A percentile compares a stretch with the other conserved stretches of the same genome.
phyloP scores from a whole-genome alignment of 2,888 invertebrate species.

The Caenorhabditis uteleia region DNA sequence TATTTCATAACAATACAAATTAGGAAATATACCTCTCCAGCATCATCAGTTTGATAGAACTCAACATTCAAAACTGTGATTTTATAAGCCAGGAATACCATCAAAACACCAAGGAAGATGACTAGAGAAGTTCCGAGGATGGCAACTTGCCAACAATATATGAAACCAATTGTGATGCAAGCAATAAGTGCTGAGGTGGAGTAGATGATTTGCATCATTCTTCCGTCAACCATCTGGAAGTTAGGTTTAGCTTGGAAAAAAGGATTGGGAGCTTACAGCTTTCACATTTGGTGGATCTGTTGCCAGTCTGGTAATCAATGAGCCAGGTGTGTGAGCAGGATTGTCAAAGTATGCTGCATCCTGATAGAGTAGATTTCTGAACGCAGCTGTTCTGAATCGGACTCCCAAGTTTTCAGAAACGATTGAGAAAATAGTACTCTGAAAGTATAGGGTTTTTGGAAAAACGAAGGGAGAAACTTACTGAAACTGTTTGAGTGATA shows the following conservation, averaged over 20 bases:
- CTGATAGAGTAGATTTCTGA: slow-evolving; percentile 69
- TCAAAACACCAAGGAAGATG: slow-evolving; percentile 67
- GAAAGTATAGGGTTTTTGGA: slow-evolving; percentile 3
- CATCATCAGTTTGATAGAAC: slow-evolving; percentile 70
- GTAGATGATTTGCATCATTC: slow-evolving; percentile 70
- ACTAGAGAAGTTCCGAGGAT: slow-evolving; percentile 58
- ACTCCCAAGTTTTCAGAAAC: slow-evolving; percentile 55
- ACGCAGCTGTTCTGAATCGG: slow-evolving; percentile 48
- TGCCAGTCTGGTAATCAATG: slow-evolving; percentile 70
- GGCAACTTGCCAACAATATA: slow-evolving; percentile 70
- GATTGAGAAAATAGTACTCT: slow-evolving; percentile 36
- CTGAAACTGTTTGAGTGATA: slow-evolving; percentile 35
- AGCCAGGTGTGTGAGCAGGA: slow-evolving; percentile 69
- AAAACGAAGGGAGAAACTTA: slow-evolving; percentile 32
- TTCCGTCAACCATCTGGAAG: slow-evolving; percentile 61
- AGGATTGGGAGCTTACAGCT: slow-evolving; percentile 55
- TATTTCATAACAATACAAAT: background rate
- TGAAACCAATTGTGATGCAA: slow-evolving; percentile 70
- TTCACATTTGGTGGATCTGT: slow-evolving; percentile 71
- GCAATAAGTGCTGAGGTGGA: slow-evolving; percentile 68
- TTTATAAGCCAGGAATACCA: slow-evolving; percentile 71
- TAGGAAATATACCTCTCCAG: slow-evolving; percentile 66
- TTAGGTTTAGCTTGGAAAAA: background rate
- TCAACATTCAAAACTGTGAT: slow-evolving; percentile 67
- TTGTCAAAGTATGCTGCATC: slow-evolving; percentile 72